These are phyloP conservation scores for Malthinus seriepunctatus DNA, from an alignment of 2,888 invertebrate genomes.

Conservation along the genomic window DNA sequence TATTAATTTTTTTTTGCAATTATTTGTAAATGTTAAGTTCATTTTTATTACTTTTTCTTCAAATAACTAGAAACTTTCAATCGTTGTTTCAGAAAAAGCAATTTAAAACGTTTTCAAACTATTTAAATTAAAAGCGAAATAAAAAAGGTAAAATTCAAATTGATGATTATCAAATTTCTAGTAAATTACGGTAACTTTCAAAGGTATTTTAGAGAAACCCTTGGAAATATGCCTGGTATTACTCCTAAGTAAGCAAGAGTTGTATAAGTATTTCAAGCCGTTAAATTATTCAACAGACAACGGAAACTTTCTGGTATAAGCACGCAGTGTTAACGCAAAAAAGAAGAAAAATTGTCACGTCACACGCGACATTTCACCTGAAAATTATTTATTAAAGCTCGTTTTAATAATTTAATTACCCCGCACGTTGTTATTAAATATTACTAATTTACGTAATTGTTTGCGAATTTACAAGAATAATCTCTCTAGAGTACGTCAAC, in stretches of 20 bases:
- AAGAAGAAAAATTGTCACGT: conserved; percentile 9
- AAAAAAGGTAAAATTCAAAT: conserved; percentile 14
- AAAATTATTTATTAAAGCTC: neutral
- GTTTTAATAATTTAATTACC: neutral
- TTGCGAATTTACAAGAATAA: too few relatives aligned
- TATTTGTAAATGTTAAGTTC: too few relatives aligned
- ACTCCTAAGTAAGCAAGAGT: conserved; percentile 27
- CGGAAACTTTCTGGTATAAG: conserved; percentile 21
- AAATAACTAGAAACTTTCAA: too few relatives aligned
- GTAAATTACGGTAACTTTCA: conserved; percentile 17
- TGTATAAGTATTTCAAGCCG: conserved; percentile 28
- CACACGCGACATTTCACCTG: neutral
- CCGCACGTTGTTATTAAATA: neutral
- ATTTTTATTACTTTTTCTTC: too few relatives aligned
- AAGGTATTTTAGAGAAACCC: conserved; percentile 22
- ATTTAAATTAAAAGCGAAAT: too few relatives aligned
- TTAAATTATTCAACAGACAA: conserved; percentile 27
- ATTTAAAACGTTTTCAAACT: too few relatives aligned
- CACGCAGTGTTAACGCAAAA: conserved; percentile 19
- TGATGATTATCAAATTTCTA: conserved; percentile 19
- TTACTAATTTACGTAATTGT: neutral
- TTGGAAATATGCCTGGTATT: conserved; percentile 26
- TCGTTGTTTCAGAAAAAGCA: too few relatives aligned
- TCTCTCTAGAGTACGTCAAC: too few relatives aligned
- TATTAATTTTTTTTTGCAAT: too few relatives aligned